Evolutionary conservation across 2,797 vertebrate genomes (phyloP).

Genomic region (Tenualosa ilisha): DNA sequence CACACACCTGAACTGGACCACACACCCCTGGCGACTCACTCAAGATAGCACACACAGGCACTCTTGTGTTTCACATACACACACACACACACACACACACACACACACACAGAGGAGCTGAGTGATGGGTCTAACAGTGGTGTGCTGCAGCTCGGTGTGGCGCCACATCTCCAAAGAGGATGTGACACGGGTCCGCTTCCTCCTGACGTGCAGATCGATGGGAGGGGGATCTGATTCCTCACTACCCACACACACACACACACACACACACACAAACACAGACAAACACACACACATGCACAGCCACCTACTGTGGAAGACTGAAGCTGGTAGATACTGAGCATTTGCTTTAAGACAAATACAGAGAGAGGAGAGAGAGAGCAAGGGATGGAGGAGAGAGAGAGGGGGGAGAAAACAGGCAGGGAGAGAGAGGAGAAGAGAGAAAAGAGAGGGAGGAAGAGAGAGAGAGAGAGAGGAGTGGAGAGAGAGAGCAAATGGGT

Average conservation of each 20-base stretch:
- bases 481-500: too few species aligned
- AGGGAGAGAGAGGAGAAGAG: neutral
- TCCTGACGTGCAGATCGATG: slow-evolving; percentile 32
- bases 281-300: too few species aligned
- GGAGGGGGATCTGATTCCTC: slow-evolving; percentile 25
- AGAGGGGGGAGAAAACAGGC: neutral
- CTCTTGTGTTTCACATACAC: neutral
- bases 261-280: neutral
- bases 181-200: slow-evolving; percentile 25
- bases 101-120: neutral
- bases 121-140: neutral
- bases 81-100: slow-evolving; percentile 16
- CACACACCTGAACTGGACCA: neutral
- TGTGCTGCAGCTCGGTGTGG: neutral
- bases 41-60: neutral
- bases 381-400: slow-evolving; percentile 30
- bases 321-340: neutral
- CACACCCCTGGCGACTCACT: too few species aligned
- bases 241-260: slow-evolving; percentile 27
- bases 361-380: slow-evolving; percentile 14
- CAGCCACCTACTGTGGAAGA: neutral
- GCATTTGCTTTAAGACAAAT: neutral
- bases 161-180: neutral
- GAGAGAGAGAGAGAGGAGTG: neutral
- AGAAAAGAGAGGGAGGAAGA: neutral